Evolutionary conservation across 2,113 vertebrate genomes (phyloP).

Genomic region (Madoqua kirkii): DNA sequence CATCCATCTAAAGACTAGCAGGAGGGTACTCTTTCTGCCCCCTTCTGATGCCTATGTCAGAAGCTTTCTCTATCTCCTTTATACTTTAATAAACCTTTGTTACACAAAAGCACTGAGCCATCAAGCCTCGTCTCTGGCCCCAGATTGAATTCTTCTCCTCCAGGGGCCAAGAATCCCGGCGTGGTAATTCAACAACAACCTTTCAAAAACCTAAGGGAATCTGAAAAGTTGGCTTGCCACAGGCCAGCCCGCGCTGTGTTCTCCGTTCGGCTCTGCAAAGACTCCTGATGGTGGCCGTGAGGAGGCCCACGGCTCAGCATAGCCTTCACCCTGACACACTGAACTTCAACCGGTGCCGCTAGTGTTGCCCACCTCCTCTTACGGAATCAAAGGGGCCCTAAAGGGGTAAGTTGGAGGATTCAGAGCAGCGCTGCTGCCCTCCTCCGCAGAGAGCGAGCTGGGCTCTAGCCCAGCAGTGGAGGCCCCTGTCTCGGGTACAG

Average conservation of each 20-base stretch:
- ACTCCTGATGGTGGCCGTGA: accelerated
- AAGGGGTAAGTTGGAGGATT: accelerated
- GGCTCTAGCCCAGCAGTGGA: neutral
- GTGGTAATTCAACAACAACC: too few species aligned
- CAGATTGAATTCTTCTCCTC: too few species aligned
- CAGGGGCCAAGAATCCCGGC: too few species aligned
- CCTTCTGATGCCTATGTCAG: too few species aligned
- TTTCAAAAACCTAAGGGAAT: constrained; percentile 80
- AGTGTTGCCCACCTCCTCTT: neutral
- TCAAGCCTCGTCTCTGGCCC: too few species aligned
- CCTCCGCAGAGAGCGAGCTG: neutral
- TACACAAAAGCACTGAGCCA: too few species aligned
- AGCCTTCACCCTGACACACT: accelerated
- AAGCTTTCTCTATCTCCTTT: too few species aligned
- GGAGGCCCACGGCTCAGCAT: neutral
- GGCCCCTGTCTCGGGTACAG: accelerated
- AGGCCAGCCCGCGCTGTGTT: accelerated
- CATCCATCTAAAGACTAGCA: too few species aligned
- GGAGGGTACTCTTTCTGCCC: too few species aligned
- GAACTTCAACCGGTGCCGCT: accelerated
- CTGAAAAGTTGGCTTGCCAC: neutral
- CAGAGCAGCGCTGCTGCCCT: neutral
- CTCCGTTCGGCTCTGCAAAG: neutral
- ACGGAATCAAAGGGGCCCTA: neutral
- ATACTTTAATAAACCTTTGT: too few species aligned